Evolutionary conservation across 1,140 invertebrate genomes (phyloP).

Genomic region (Homalodisca vitripennis): DNA sequence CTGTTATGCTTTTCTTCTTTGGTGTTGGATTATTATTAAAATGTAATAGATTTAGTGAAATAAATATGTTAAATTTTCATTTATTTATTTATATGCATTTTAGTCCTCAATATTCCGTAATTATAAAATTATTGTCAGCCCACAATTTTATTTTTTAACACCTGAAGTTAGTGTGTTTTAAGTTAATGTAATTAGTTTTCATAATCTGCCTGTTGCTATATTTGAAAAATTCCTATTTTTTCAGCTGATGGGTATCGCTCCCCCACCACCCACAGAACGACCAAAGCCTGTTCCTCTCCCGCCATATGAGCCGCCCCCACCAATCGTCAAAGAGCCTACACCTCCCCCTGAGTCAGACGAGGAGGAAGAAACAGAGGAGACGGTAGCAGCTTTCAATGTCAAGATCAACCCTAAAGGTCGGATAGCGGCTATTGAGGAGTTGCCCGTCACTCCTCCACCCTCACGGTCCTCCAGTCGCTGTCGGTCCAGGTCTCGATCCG

Average conservation of each 20-base stretch:
- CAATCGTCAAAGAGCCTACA: background rate
- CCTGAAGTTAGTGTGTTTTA: no score
- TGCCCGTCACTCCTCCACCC: constrained; percentile 4
- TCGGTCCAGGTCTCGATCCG: background rate
- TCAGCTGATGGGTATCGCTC: constrained; percentile 12
- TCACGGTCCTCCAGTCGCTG: background rate
- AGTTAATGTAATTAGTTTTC: background rate
- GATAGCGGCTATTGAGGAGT: constrained; percentile 2
- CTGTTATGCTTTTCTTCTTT: no score
- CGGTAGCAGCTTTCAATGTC: constrained; percentile 10
- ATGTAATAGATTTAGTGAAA: no score
- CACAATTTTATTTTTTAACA: background rate
- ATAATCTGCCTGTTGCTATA: background rate
- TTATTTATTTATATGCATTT: no score
- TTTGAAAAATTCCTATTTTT: no score
- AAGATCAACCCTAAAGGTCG: constrained; percentile 19
- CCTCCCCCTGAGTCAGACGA: background rate
- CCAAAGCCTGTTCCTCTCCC: constrained; percentile 10
- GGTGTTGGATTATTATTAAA: no score
- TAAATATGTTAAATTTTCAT: no score
- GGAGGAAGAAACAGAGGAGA: constrained; percentile 3
- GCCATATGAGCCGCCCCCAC: background rate
- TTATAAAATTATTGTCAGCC: no score
- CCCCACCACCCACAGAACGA: background rate
- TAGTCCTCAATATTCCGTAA: no score